A percentile compares a stretch with the other conserved stretches of the same genome.
Evolutionary conservation across 2,113 vertebrate genomes (phyloP).

Genomic region (Prochilodus magdalenae): DNA sequence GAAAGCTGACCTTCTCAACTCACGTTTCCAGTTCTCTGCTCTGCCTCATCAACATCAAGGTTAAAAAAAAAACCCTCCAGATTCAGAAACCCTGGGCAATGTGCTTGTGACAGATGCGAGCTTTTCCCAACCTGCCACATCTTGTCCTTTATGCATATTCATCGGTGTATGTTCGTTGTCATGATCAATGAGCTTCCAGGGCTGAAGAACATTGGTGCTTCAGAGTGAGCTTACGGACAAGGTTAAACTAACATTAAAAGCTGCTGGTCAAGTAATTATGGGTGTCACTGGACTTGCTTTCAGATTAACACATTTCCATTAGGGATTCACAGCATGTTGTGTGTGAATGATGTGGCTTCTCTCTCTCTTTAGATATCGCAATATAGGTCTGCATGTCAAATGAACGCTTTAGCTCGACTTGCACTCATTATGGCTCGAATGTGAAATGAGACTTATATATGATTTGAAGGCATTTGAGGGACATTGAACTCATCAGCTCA

Average conservation of each 20-base stretch:
- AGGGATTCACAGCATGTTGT: background rate
- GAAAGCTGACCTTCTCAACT: background rate
- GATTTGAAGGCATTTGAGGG: too few species aligned
- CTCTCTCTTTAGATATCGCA: background rate
- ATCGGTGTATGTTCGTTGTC: constrained; percentile 8
- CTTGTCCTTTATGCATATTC: constrained; percentile 6
- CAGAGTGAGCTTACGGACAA: background rate
- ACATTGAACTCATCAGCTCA: too few species aligned
- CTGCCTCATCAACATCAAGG: background rate
- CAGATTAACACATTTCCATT: background rate
- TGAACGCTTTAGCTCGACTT: too few species aligned
- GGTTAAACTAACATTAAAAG: background rate
- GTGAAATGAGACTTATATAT: too few species aligned
- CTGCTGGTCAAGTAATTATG: background rate
- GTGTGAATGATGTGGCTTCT: background rate
- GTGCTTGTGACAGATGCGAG: background rate
- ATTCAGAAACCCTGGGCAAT: background rate
- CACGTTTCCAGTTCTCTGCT: background rate
- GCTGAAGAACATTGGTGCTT: background rate
- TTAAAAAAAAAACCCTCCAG: constrained; percentile 2
- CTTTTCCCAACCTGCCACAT: background rate
- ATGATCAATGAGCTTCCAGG: background rate
- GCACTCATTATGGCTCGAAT: too few species aligned
- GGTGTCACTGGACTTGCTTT: background rate
- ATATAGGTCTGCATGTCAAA: background rate